A percentile compares a stretch with the other conserved stretches of the same genome.
phyloP scores from a whole-genome alignment of 2,888 invertebrate genomes.

The Latrodectus hesperus region DNA sequence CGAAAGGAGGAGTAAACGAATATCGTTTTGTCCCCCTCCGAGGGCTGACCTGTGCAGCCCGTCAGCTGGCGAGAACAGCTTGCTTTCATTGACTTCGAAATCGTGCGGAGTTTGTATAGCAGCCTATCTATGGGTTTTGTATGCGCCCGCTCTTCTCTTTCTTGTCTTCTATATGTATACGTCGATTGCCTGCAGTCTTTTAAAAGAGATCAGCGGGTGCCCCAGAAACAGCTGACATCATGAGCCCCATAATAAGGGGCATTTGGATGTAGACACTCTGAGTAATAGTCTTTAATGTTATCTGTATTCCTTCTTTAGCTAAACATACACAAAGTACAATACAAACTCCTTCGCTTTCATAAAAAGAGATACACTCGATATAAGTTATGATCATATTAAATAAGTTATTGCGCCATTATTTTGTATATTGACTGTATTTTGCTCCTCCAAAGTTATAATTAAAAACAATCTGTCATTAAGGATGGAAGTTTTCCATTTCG shows the following conservation, averaged over 20 bases:
- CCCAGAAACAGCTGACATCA: constrained; percentile 53
- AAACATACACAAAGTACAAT: no score
- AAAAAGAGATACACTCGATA: no score
- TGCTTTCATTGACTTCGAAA: constrained; percentile 65
- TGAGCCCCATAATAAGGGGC: constrained; percentile 4
- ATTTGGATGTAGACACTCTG: no score
- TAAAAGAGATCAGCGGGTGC: constrained; percentile 1
- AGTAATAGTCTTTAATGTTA: no score
- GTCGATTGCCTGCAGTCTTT: constrained; percentile 19
- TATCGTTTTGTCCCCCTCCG: constrained; percentile 59
- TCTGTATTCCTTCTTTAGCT: no score
- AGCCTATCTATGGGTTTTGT: constrained; percentile 42
- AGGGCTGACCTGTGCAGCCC: constrained; percentile 55
- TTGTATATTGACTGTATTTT: no score
- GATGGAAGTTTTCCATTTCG: no score
- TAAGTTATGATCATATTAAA: no score
- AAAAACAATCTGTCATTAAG: no score
- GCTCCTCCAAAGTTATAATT: no score
- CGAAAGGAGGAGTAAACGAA: constrained; percentile 44
- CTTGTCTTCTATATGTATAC: constrained; percentile 13
- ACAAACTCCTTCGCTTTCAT: no score
- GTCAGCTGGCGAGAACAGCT: constrained; percentile 68
- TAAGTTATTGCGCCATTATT: no score
- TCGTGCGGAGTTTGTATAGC: constrained; percentile 32
- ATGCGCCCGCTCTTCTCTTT: constrained; percentile 22